These are phyloP conservation scores for Silurus asotus DNA, from an alignment of 2,113 vertebrate genomes.

Conservation along the genomic window DNA sequence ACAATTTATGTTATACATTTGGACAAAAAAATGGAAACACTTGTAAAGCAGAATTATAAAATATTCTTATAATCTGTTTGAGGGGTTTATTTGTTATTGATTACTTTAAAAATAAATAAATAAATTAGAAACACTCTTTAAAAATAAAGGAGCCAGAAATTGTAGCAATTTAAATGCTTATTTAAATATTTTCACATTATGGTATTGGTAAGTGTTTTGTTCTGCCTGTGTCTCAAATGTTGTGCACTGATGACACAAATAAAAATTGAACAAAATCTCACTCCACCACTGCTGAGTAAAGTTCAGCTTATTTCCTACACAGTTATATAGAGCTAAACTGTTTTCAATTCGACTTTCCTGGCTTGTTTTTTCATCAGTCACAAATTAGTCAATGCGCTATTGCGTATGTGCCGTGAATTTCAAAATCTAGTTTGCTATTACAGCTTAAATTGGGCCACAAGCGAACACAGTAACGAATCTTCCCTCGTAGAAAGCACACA, in stretches of 20 bases:
- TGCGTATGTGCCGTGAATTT: slow-evolving; percentile 43
- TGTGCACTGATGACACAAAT: neutral
- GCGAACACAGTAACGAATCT: slow-evolving; percentile 43
- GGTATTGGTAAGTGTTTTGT: neutral
- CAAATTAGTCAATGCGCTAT: slow-evolving; percentile 34
- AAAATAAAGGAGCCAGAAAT: neutral
- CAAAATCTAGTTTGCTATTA: slow-evolving; percentile 56
- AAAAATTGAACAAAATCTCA: neutral
- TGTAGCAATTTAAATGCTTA: neutral
- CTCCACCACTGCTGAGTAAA: slow-evolving; percentile 6
- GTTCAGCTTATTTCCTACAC: slow-evolving; percentile 23
- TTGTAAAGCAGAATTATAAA: neutral
- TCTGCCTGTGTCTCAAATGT: neutral
- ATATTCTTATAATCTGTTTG: neutral
- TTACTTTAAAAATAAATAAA: neutral
- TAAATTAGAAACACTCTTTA: neutral
- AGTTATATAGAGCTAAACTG: slow-evolving; percentile 17
- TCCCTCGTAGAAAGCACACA: slow-evolving; percentile 50
- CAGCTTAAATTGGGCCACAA: slow-evolving; percentile 53
- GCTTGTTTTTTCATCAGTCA: slow-evolving; percentile 10
- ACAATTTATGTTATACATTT: neutral
- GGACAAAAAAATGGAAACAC: neutral
- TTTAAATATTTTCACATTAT: neutral
- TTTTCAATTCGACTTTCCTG: slow-evolving; percentile 3
- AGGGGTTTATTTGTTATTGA: neutral